Evolutionary conservation across 2,888 invertebrate species (phyloP).

Genomic region (Drosophila mettleri): DNA sequence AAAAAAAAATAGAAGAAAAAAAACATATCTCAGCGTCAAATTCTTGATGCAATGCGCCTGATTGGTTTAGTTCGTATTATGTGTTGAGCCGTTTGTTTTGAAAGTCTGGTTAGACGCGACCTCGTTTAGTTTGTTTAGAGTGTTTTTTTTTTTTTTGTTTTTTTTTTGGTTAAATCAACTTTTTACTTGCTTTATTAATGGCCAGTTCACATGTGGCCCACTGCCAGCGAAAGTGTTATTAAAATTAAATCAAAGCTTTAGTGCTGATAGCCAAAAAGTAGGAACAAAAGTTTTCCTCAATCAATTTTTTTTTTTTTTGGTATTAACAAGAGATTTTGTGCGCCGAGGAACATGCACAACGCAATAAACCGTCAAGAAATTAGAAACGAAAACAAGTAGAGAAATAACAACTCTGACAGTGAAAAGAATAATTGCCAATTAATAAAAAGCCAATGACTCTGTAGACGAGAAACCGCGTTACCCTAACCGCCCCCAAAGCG

Average conservation of each 20-base stretch:
- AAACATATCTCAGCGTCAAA: slow-evolving; percentile 49
- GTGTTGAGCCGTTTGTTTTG: slow-evolving; percentile 32
- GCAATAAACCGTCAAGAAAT: slow-evolving; percentile 49
- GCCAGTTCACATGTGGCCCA: slow-evolving; percentile 49
- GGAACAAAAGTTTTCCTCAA: not conserved
- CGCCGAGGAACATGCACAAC: slow-evolving; percentile 35
- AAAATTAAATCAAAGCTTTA: slow-evolving; percentile 62
- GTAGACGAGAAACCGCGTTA: slow-evolving; percentile 29
- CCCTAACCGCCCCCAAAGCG: slow-evolving; percentile 8
- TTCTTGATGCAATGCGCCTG: slow-evolving; percentile 33
- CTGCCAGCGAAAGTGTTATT: slow-evolving; percentile 68
- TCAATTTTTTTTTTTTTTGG: slow-evolving; percentile 8
- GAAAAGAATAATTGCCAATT: slow-evolving; percentile 73
- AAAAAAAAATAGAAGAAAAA: slow-evolving; percentile 14
- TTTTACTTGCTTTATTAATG: slow-evolving; percentile 50
- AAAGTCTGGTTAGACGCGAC: slow-evolving; percentile 47
- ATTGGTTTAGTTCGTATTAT: slow-evolving; percentile 30
- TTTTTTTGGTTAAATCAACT: slow-evolving; percentile 39
- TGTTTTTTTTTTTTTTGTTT: slow-evolving; percentile 28
- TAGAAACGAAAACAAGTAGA: slow-evolving; percentile 39
- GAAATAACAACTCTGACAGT: slow-evolving; percentile 39
- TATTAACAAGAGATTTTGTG: slow-evolving; percentile 31
- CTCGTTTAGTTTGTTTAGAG: slow-evolving; percentile 43
- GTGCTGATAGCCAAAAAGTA: slow-evolving; percentile 4
- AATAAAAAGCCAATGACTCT: slow-evolving; percentile 68